A percentile compares a stretch with the other conserved stretches of the same genome.
Evolutionary conservation across 2,888 invertebrate genomes (phyloP).

Genomic region (Heliconius cydno): DNA sequence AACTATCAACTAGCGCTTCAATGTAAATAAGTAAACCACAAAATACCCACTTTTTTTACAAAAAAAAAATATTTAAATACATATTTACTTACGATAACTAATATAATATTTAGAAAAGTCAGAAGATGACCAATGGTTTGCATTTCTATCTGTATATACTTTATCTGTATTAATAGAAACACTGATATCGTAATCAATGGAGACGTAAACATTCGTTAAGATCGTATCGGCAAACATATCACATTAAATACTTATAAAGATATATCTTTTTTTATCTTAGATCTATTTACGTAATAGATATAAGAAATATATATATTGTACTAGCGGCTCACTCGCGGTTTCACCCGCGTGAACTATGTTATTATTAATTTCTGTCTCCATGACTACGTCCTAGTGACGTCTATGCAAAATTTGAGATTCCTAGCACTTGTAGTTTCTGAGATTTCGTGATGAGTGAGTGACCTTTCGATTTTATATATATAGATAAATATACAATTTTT

Average conservation of each 20-base stretch:
- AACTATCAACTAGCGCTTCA: too few relatives aligned
- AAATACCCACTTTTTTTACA: too few relatives aligned
- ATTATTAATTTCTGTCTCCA: too few relatives aligned
- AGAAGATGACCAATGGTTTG: not conserved
- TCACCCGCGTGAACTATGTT: too few relatives aligned
- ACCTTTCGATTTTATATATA: too few relatives aligned
- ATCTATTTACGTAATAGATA: not conserved
- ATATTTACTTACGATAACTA: not conserved
- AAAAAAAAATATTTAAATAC: too few relatives aligned
- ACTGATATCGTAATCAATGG: not conserved
- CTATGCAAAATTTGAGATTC: too few relatives aligned
- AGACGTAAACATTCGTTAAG: conserved; percentile 5
- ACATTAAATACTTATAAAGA: conserved; percentile 9
- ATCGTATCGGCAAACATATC: conserved; percentile 6
- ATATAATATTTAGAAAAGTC: not conserved
- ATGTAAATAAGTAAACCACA: too few relatives aligned
- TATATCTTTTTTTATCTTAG: not conserved
- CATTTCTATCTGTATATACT: not conserved
- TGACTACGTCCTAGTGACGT: too few relatives aligned
- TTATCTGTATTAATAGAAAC: not conserved
- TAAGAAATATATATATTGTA: not conserved
- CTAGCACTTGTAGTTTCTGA: too few relatives aligned
- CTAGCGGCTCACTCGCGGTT: too few relatives aligned
- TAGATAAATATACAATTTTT: not conserved
- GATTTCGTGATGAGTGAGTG: too few relatives aligned